Conservation (phyloP, 2,888 invertebrate genomes). For the Andricus curvator region DNA sequence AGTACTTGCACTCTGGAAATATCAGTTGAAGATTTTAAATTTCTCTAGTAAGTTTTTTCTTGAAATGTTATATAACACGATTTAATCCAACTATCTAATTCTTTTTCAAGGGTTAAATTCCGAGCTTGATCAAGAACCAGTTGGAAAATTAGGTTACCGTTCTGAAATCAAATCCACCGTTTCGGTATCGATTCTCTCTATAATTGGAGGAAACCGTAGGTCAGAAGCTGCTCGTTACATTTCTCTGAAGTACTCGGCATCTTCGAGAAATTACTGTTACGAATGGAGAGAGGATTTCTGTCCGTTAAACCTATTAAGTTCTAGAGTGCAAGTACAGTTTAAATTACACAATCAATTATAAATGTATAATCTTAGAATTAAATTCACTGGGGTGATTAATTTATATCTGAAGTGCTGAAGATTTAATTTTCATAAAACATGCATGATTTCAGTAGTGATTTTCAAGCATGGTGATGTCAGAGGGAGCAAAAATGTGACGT, state of each 20-base stretch:
- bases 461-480: too few species aligned
- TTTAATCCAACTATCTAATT: not conserved
- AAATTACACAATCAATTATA: not conserved
- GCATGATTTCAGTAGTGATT: too few species aligned
- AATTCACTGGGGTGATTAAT: too few species aligned
- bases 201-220: slow-evolving; percentile 8
- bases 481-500: too few species aligned
- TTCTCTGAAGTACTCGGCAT: slow-evolving; percentile 6
- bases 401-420: not conserved
- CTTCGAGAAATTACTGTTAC: slow-evolving; percentile 13
- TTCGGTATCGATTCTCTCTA: slow-evolving; percentile 12
- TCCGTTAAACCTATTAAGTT: not conserved
- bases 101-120: not conserved
- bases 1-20: too few species aligned
- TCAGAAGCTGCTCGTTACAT: slow-evolving; percentile 18
- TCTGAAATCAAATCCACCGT: slow-evolving; percentile 7
- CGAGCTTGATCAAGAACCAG: not conserved
- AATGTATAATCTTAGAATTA: too few species aligned
- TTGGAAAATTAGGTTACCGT: slow-evolving; percentile 16
- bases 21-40: not conserved
- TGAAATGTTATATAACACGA: not conserved
- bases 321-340: not conserved
- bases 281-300: slow-evolving; percentile 3
- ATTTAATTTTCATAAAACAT: not conserved
- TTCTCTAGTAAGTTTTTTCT: not conserved